Conservation (phyloP, 2,113 vertebrate genomes). For the Meles meles region DNA sequence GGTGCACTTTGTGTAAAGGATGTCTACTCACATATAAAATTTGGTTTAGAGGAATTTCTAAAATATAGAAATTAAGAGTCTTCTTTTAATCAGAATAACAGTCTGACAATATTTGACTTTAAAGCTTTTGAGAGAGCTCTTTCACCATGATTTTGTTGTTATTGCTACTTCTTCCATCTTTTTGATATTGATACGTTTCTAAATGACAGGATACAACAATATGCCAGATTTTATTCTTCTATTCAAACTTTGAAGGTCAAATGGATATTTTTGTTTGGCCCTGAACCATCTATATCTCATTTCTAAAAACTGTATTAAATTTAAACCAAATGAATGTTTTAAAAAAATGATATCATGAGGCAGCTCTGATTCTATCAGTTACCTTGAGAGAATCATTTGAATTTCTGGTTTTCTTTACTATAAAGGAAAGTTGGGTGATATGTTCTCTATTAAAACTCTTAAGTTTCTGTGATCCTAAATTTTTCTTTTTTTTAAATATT, state of each 20-base stretch:
- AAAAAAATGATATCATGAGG: neutral
- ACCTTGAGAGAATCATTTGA: neutral
- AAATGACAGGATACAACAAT: neutral
- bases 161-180: conserved; percentile 14
- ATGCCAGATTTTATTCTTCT: conserved; percentile 38
- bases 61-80: neutral
- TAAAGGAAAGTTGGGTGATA: conserved; percentile 22
- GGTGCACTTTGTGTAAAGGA: neutral
- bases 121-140: conserved; percentile 37
- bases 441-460: neutral
- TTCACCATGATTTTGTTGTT: neutral
- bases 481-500: neutral
- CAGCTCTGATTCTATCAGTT: neutral
- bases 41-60: conserved; percentile 6
- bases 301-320: neutral
- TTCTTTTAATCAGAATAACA: conserved; percentile 13
- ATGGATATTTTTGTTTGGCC: neutral
- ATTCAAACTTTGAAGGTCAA: neutral
- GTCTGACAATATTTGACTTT: neutral
- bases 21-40: conserved; percentile 27
- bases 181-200: conserved; percentile 10
- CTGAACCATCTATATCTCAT: neutral
- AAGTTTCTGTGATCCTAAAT: neutral
- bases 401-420: conserved; percentile 15
- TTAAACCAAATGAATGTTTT: conserved; percentile 1